These are phyloP conservation scores for Lepetodrilus schrolli DNA, from an alignment of 2,888 invertebrate species.

Conservation along the genomic window DNA sequence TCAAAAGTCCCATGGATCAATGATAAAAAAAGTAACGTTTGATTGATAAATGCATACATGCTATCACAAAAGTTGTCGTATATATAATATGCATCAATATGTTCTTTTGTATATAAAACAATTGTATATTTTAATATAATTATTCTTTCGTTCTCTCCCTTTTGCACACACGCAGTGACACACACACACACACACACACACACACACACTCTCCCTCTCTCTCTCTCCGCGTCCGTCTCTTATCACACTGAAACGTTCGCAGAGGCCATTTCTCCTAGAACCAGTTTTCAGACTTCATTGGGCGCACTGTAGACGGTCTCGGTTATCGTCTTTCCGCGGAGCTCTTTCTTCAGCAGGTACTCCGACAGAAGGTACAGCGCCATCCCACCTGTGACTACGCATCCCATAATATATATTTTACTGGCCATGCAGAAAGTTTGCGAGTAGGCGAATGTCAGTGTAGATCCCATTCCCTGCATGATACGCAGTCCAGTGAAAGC, in stretches of 20 bases:
- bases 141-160: no score
- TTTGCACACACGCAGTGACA: no score
- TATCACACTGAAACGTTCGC: neutral
- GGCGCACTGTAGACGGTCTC: neutral
- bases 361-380: slow-evolving; percentile 61
- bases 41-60: no score
- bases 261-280: neutral
- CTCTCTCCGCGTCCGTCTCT: neutral
- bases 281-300: neutral
- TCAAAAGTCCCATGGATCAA: no score
- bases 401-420: slow-evolving; percentile 59
- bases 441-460: slow-evolving; percentile 61
- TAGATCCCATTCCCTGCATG: slow-evolving; percentile 66
- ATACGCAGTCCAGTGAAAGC: slow-evolving; percentile 70
- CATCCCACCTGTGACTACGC: slow-evolving; percentile 51
- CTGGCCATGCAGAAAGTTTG: slow-evolving; percentile 60
- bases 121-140: no score
- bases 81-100: no score
- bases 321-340: neutral
- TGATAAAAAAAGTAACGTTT: no score
- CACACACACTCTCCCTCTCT: no score
- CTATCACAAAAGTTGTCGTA: no score
- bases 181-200: no score
- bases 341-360: slow-evolving; percentile 39
- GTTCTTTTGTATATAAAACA: no score